These are phyloP conservation scores for Platalea minor DNA, from an alignment of 2,797 vertebrate genomes.

Conservation along the genomic window DNA sequence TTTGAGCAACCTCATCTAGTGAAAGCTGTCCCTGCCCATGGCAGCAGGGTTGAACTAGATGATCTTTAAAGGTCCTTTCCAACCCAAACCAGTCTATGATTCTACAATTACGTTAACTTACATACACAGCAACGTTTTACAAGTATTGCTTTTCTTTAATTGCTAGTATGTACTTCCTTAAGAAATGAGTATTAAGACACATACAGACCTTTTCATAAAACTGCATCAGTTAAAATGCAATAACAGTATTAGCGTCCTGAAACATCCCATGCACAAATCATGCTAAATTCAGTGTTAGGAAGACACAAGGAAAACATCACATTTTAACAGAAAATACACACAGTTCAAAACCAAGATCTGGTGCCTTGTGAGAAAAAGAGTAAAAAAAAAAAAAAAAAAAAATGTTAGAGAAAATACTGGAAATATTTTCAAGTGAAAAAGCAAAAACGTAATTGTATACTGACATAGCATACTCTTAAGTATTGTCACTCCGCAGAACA, in stretches of 20 bases:
- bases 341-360: not conserved
- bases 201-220: not conserved
- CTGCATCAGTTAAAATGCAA: not conserved
- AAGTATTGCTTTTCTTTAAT: not conserved
- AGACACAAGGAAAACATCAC: not conserved
- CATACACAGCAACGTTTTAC: not conserved
- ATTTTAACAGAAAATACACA: not conserved
- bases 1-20: not conserved
- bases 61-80: not conserved
- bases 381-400: not conserved
- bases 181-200: not conserved
- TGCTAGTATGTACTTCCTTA: not conserved
- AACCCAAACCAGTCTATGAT: not conserved
- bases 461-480: not conserved
- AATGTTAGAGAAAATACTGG: not conserved
- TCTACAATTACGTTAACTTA: not conserved
- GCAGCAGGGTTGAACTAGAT: not conserved
- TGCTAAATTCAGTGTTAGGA: not conserved
- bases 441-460: not conserved
- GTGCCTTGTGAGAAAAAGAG: not conserved
- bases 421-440: not conserved
- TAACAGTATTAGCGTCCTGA: not conserved
- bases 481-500: not conserved
- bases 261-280: not conserved
- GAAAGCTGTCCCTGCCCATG: not conserved